Percentiles rank a stretch among this genome's conserved stretches.
Evolutionary conservation across 2,888 invertebrate genomes (phyloP).

Genomic region (Melanostoma scalare): DNA sequence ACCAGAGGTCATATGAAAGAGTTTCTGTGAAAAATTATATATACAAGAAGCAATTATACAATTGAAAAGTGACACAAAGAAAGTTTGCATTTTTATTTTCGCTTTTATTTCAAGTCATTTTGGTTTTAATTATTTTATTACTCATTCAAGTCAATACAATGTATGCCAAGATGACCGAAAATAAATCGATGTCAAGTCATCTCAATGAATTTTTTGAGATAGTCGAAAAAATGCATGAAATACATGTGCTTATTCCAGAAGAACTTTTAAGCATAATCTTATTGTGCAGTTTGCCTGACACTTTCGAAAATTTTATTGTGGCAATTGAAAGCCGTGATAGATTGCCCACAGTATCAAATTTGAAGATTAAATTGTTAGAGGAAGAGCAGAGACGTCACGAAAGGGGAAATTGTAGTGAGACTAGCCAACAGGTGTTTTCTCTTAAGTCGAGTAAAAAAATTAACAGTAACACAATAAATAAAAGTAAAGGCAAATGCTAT

Average conservation of each 20-base stretch:
- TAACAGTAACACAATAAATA: neutral
- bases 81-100: no score
- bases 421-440: constrained; percentile 7
- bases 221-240: constrained; percentile 74
- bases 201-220: constrained; percentile 46
- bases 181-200: constrained; percentile 25
- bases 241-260: constrained; percentile 31
- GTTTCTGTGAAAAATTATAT: no score
- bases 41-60: no score
- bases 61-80: no score
- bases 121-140: no score
- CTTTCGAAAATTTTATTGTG: constrained; percentile 76
- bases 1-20: no score
- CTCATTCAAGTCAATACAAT: no score
- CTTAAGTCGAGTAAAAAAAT: neutral
- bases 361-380: constrained; percentile 52
- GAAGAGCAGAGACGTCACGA: constrained; percentile 74
- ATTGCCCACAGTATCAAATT: constrained; percentile 39
- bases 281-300: constrained; percentile 44
- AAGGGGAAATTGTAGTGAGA: neutral
- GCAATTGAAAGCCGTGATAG: no score
- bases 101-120: no score
- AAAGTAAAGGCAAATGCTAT: constrained; percentile 10
- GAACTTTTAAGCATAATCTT: constrained; percentile 45
- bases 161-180: constrained; percentile 59